Conservation (phyloP, 30 jellyfish, hydroid and myxozoan species). For the Aurelia aurita region DNA sequence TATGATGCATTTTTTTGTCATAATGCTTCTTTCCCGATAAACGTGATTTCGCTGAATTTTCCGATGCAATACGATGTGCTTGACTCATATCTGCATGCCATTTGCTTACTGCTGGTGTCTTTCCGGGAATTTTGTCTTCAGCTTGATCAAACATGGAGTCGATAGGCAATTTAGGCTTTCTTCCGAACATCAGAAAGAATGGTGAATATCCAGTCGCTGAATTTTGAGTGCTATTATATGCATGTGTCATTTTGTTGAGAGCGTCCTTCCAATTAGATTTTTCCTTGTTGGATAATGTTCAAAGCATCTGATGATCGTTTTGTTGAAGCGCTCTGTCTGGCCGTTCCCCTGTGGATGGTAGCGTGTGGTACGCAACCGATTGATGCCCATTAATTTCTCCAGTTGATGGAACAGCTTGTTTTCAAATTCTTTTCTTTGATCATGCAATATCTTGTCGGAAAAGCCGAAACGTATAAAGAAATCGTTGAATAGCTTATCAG, state of each 20-base stretch:
- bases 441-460: slow-evolving; percentile 36
- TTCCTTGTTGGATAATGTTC: slow-evolving; percentile 34
- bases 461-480: slow-evolving; percentile 49
- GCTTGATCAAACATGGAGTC: slow-evolving; percentile 3
- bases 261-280: slow-evolving; percentile 53
- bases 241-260: no score
- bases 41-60: no score
- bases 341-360: no score
- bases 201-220: slow-evolving; percentile 50
- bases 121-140: neutral
- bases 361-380: slow-evolving; percentile 26
- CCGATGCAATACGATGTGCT: slow-evolving; percentile 28
- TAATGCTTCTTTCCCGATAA: no score
- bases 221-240: slow-evolving; percentile 59
- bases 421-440: slow-evolving; percentile 65
- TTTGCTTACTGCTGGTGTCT: neutral
- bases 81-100: slow-evolving; percentile 28
- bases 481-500: slow-evolving; percentile 29
- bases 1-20: no score
- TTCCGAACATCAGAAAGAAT: slow-evolving; percentile 32
- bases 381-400: no score
- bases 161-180: slow-evolving; percentile 26
- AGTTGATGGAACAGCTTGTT: no score
- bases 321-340: no score
- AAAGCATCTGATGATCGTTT: slow-evolving; percentile 42